Percentiles rank a stretch among this genome's conserved stretches.
Conservation (phyloP, 2,113 vertebrate genomes). For the Ardeotis arabs region DNA sequence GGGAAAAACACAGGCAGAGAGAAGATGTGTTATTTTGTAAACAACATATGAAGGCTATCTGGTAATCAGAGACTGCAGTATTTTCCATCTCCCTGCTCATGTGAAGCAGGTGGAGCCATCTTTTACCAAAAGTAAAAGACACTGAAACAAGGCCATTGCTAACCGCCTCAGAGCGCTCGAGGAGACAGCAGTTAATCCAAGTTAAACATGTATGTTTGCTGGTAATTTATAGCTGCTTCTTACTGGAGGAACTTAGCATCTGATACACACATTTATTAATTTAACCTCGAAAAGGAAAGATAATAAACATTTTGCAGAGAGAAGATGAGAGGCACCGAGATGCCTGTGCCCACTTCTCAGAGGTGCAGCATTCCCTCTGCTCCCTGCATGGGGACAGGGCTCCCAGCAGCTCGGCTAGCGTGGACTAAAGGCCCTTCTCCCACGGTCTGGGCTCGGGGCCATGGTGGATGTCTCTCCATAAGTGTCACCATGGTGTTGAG, state of each 20-base stretch:
- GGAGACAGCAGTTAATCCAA: background rate
- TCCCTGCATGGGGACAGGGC: accelerated
- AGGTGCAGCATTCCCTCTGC: background rate
- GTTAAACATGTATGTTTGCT: background rate
- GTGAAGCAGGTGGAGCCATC: slow-evolving; percentile 23
- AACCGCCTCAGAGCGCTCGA: background rate
- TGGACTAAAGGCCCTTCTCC: background rate
- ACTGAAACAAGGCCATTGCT: background rate
- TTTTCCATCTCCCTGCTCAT: background rate
- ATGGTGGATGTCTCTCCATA: background rate
- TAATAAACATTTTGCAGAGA: background rate
- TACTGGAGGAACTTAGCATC: background rate
- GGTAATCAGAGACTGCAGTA: background rate
- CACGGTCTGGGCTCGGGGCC: accelerated
- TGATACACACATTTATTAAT: background rate
- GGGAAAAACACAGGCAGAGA: slow-evolving; percentile 10
- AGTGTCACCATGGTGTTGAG: accelerated
- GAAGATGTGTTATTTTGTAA: slow-evolving; percentile 58
- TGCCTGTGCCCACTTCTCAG: background rate
- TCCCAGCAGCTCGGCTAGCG: background rate
- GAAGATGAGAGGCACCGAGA: background rate
- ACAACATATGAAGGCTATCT: slow-evolving; percentile 38
- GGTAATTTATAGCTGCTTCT: background rate
- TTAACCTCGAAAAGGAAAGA: background rate
- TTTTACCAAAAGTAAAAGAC: slow-evolving; percentile 30